A percentile compares a stretch with the other conserved stretches of the same genome.
phyloP scores from a whole-genome alignment of 2,797 vertebrate species.

The Prionace glauca region DNA sequence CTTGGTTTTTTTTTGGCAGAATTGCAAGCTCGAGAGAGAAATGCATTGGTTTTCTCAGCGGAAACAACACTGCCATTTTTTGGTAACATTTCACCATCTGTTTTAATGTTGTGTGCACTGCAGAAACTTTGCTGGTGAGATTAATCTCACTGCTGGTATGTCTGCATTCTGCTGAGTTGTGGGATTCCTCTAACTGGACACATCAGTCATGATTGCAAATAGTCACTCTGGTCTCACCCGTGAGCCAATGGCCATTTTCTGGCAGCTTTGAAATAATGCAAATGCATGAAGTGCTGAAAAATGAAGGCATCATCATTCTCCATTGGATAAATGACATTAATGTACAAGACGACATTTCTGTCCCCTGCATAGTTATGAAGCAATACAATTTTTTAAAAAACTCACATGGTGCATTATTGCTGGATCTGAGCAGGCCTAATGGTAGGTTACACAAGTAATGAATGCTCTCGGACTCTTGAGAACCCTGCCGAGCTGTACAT shows the following conservation, averaged over 20 bases:
- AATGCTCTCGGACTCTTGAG: background rate
- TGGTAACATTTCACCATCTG: background rate
- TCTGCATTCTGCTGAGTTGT: background rate
- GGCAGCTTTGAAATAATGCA: background rate
- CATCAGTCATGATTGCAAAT: background rate
- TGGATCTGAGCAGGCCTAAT: background rate
- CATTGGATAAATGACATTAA: background rate
- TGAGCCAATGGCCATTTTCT: background rate
- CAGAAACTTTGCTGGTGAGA: background rate
- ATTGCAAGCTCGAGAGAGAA: too few species aligned
- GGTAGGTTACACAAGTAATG: background rate
- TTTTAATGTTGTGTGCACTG: background rate
- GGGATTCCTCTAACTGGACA: background rate
- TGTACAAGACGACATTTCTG: background rate
- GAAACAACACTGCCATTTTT: too few species aligned
- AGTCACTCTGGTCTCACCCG: background rate
- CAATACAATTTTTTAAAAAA: background rate
- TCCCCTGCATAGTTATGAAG: background rate
- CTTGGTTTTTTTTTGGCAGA: too few species aligned
- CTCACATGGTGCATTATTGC: background rate
- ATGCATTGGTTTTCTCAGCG: too few species aligned
- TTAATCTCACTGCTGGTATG: background rate
- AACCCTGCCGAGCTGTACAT: background rate
- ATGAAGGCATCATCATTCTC: background rate
- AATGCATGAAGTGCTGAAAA: background rate